These are phyloP conservation scores for Cossypha niveicapilla DNA, from an alignment of 2,797 vertebrate species.

Conservation along the genomic window DNA sequence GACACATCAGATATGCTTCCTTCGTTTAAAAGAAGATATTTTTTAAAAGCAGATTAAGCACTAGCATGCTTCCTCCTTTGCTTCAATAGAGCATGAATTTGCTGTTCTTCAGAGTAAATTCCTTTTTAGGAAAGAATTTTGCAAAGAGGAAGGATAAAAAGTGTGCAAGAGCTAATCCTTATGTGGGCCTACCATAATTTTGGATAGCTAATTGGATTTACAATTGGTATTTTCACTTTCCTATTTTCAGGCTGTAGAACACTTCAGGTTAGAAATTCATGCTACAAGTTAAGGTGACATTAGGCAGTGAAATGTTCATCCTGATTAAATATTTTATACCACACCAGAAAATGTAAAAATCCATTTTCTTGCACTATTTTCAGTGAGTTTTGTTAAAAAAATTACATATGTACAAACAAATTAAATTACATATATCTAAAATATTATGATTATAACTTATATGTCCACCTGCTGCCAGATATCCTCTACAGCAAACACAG, in stretches of 20 bases:
- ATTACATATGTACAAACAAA: not conserved
- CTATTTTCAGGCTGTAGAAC: not conserved
- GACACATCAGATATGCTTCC: not conserved
- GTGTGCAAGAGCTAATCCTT: not conserved
- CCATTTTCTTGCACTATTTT: not conserved
- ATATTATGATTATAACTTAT: not conserved
- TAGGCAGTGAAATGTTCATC: not conserved
- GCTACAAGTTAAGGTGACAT: not conserved
- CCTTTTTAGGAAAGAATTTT: constrained; percentile 28
- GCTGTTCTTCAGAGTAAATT: not conserved
- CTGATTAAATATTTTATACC: not conserved
- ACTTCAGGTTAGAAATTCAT: not conserved
- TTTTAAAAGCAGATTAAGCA: not conserved
- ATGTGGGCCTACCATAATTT: not conserved
- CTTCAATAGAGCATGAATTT: constrained; percentile 5
- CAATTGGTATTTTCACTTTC: not conserved
- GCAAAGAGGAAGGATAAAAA: not conserved
- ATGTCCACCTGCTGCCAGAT: not conserved
- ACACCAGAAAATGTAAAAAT: not conserved
- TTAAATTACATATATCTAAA: not conserved
- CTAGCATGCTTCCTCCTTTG: not conserved
- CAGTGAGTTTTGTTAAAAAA: not conserved
- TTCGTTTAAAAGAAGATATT: not conserved
- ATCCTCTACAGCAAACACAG: not conserved
- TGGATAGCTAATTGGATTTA: not conserved